Evolutionary conservation across 2,888 invertebrate genomes (phyloP).

Genomic region (Andricus quercusramuli): DNA sequence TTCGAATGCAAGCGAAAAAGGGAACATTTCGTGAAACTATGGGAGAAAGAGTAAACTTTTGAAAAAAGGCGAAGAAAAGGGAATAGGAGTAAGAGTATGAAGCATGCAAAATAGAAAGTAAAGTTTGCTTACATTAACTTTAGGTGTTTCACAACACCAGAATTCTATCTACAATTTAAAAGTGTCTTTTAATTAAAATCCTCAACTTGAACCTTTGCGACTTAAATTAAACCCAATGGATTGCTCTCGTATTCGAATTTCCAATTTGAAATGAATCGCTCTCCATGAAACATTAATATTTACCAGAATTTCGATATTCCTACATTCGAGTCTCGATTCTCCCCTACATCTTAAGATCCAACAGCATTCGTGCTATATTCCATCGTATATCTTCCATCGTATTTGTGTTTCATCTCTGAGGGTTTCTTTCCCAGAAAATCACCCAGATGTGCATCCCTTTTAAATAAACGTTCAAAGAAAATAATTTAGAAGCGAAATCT

Average conservation of each 20-base stretch:
- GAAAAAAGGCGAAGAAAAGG: too few relatives aligned
- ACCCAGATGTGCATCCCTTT: constrained; percentile 42
- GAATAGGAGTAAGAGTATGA: too few relatives aligned
- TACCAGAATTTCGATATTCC: constrained; percentile 27
- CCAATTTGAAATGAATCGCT: not conserved
- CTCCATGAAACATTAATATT: constrained; percentile 5
- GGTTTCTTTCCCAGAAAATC: constrained; percentile 28
- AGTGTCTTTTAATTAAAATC: constrained; percentile 12
- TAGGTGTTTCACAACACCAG: too few relatives aligned
- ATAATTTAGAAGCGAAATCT: constrained; percentile 43
- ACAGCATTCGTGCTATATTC: constrained; percentile 44
- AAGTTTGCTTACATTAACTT: too few relatives aligned
- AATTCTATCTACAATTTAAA: constrained; percentile 3
- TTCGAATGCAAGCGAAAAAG: too few relatives aligned
- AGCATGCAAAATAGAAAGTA: too few relatives aligned
- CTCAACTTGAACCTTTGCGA: not conserved
- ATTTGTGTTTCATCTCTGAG: constrained; percentile 54
- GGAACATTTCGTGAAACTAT: too few relatives aligned
- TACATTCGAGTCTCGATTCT: constrained; percentile 18
- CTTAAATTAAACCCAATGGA: constrained; percentile 1
- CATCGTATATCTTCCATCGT: constrained; percentile 53
- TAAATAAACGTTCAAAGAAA: constrained; percentile 56
- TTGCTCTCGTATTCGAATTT: not conserved
- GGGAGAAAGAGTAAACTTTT: too few relatives aligned
- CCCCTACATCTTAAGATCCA: not conserved